Conservation (phyloP, 2,888 invertebrate species). For the Amphimallon solstitiale region DNA sequence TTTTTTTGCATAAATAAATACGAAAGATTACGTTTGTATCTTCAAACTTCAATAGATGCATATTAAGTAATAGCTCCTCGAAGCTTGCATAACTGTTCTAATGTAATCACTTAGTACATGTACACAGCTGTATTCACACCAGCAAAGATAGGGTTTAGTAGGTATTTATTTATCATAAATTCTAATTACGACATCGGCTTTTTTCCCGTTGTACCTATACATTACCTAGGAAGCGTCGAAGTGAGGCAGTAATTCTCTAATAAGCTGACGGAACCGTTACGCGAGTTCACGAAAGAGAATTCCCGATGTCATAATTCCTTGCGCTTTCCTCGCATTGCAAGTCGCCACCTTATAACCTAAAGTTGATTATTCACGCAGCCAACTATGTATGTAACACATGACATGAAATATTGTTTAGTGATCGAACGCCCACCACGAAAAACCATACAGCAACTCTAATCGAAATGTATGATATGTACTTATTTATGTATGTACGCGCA, state of each 20-base stretch:
- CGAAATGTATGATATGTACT: no score
- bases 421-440: conserved; percentile 7
- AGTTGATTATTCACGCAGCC: conserved; percentile 1
- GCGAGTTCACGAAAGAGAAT: conserved; percentile 21
- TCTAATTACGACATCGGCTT: conserved; percentile 23
- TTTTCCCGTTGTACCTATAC: background rate
- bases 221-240: background rate
- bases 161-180: conserved; percentile 32
- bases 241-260: conserved; percentile 3
- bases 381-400: background rate
- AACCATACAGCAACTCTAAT: background rate
- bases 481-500: no score
- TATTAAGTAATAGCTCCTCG: no score
- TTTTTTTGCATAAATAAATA: no score
- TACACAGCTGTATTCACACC: conserved; percentile 7
- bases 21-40: no score
- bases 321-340: background rate
- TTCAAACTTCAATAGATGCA: no score
- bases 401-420: conserved; percentile 13
- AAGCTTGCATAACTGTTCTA: background rate
- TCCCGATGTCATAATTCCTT: conserved; percentile 1
- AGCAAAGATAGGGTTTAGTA: conserved; percentile 11
- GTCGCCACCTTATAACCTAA: background rate
- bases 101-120: conserved; percentile 5
- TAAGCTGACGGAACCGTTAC: conserved; percentile 18